Evolutionary conservation across 2,113 vertebrate genomes (phyloP).

Genomic region (Mus pahari): DNA sequence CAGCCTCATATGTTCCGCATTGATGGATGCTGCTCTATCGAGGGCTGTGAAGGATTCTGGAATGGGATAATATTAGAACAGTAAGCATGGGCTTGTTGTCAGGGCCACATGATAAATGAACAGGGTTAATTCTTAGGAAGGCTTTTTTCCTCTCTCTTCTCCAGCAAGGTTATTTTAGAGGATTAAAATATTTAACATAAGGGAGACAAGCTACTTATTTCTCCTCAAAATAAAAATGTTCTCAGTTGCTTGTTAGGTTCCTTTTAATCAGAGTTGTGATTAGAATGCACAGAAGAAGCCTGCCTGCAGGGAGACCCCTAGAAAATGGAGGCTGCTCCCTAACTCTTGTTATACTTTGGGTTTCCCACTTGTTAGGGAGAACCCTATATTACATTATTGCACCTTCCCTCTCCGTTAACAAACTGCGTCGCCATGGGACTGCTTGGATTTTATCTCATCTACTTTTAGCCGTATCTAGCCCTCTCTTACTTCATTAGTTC

Average conservation of each 20-base stretch:
- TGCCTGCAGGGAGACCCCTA: rapidly evolving
- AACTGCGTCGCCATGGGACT: not conserved
- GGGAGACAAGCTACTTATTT: conserved; percentile 74
- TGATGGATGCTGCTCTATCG: conserved; percentile 83
- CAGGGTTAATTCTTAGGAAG: conserved; percentile 52
- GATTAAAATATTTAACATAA: conserved; percentile 82
- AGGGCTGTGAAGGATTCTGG: conserved; percentile 68
- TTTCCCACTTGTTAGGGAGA: not conserved
- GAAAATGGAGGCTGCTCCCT: not conserved
- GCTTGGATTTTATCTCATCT: not conserved
- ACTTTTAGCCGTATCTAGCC: not conserved
- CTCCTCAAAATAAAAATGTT: conserved; percentile 75
- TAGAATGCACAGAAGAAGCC: not conserved
- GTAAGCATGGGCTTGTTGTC: conserved; percentile 75
- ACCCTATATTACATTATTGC: not conserved
- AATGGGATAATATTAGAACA: conserved; percentile 77
- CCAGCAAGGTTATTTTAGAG: conserved; percentile 71
- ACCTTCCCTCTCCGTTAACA: not conserved
- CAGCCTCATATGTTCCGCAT: conserved; percentile 71
- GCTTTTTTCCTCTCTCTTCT: not conserved
- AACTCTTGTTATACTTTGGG: not conserved
- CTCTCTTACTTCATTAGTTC: not conserved
- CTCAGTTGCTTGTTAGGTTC: not conserved
- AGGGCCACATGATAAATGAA: conserved; percentile 76
- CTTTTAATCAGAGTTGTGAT: not conserved